Conservation (phyloP, 2,888 invertebrate genomes). For the Mythimna albipuncta region DNA sequence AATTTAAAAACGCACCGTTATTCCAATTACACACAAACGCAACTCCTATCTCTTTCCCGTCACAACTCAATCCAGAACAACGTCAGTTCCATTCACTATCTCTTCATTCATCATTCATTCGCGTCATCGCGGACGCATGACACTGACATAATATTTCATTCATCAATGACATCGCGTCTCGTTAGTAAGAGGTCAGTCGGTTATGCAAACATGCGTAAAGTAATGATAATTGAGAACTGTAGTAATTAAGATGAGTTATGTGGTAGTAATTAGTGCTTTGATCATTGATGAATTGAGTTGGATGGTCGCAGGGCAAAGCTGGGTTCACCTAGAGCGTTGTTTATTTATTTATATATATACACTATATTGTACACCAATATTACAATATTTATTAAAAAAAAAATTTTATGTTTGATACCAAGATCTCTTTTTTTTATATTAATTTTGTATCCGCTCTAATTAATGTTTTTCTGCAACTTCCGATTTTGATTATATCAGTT, state of each 20-base stretch:
- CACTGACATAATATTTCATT: conserved; percentile 60
- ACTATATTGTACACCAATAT: no score
- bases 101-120: conserved; percentile 52
- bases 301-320: not conserved
- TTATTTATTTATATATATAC: no score
- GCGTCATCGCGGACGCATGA: conserved; percentile 39
- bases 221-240: conserved; percentile 34
- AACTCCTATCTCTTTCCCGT: conserved; percentile 4
- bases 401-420: no score
- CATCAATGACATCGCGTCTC: conserved; percentile 46
- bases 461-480: no score
- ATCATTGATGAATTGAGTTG: conserved; percentile 14
- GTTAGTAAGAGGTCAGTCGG: conserved; percentile 50
- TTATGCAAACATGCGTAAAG: conserved; percentile 43
- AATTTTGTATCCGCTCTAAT: no score
- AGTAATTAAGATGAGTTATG: conserved; percentile 33
- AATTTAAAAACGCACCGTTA: not conserved
- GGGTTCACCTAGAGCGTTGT: not conserved
- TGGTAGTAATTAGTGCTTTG: conserved; percentile 29
- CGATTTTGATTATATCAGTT: no score
- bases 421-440: no score
- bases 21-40: not conserved
- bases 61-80: conserved; percentile 14
- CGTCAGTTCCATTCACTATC: conserved; percentile 39
- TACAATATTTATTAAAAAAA: not conserved